Conservation (phyloP, 2,888 invertebrate genomes). For the Azorinus chamasolen region DNA sequence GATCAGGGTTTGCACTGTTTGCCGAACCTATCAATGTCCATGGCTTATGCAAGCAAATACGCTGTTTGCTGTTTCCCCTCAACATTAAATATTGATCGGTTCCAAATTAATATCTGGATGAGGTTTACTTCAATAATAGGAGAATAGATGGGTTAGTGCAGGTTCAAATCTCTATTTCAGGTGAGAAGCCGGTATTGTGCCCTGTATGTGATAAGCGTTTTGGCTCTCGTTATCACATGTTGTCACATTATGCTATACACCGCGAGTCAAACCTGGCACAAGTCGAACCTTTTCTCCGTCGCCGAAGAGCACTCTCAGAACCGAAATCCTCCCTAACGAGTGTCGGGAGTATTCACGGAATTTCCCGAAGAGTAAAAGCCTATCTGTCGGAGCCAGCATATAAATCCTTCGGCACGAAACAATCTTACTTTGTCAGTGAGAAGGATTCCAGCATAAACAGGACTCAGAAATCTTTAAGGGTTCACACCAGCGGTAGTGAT, state of each 20-base stretch:
- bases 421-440: slow-evolving; percentile 31
- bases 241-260: slow-evolving; percentile 47
- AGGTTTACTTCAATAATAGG: too few species aligned
- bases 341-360: slow-evolving; percentile 28
- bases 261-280: slow-evolving; percentile 49
- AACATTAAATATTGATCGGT: too few species aligned
- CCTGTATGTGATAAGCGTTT: slow-evolving; percentile 49
- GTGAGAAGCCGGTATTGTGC: slow-evolving; percentile 48
- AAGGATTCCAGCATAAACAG: neutral
- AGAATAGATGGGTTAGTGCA: too few species aligned
- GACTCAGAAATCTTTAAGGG: neutral
- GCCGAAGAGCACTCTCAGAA: slow-evolving; percentile 29
- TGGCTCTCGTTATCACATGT: slow-evolving; percentile 34
- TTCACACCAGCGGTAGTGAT: too few species aligned
- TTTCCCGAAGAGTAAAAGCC: slow-evolving; percentile 26
- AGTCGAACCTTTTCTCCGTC: slow-evolving; percentile 36
- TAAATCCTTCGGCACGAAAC: slow-evolving; percentile 45
- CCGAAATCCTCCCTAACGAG: slow-evolving; percentile 30
- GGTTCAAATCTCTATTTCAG: slow-evolving; percentile 15
- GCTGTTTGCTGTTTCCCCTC: too few species aligned
- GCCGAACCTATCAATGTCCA: too few species aligned
- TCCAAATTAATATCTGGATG: too few species aligned
- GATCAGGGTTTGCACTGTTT: too few species aligned
- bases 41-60: too few species aligned
- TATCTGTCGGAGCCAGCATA: slow-evolving; percentile 15